Base-by-base conservation (phyloP, 2,888 invertebrate species). In the Pseudococcus jackbeardsleyi region DNA sequence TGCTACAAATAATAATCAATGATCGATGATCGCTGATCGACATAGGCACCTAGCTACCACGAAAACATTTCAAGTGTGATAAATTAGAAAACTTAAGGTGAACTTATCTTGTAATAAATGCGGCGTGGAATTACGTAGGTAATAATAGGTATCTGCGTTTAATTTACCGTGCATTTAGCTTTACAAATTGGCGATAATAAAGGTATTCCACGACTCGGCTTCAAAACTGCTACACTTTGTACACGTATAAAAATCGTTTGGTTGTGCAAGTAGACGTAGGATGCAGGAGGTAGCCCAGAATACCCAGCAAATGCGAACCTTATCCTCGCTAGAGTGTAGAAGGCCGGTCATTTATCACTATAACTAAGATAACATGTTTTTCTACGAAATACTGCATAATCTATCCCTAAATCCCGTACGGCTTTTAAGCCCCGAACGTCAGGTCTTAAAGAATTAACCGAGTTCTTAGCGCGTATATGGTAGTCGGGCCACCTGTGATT, bases 341-440 rank as follows among this genome's bases (percentile, higher is more conserved):
- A 39, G 39, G 77, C 39, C 19, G 42, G 79, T 82, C 79, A 46
- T 82, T 82, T 82, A 82, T 82, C 79, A 82, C 79, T 17, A 39
- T 82, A 79, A 42, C 42, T 82, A 82, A 82, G 79, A 82, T 82
- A 82, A 82, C 79, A 46, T 82, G 79, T 82, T 82, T 82, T 82
- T 82, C 79, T 82, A 82, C 79, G 33, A 19, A 82, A 82, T 82
- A 42, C 79, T 82, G 79, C 79, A 82, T 82, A 82, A 82, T 82
- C 79, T 82, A 46, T 82, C 79, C 79, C 79, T 82, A 82, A 82
- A 82, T 82, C 79, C 79, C 79, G 22, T 22, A 42, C 46, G 79
- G 64, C 64, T 64, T 64, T 64, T 64, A 64, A 64, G 22, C 64
- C 59, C 33, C 19, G 19, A 46, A 82, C 17, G 79, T 26, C 46